Evolutionary conservation across 2,797 vertebrate species (phyloP), one percentile per base, ranked within the genome.

Genomic region (Triplophysa yarkandensis): DNA sequence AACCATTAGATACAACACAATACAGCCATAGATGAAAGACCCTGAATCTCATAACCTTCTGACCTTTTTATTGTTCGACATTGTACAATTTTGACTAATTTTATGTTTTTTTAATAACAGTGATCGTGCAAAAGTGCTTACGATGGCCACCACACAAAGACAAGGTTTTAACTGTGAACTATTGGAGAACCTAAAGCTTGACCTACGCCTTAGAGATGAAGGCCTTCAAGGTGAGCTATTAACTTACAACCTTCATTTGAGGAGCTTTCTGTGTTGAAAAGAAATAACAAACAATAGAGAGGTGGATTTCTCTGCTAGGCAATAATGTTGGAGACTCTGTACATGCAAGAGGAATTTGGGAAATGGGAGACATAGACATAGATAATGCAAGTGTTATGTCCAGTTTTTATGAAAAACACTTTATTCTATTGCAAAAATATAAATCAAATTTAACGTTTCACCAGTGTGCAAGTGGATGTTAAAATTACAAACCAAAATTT

Each of bases 231-330:
- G 63, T 63, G 46, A 70, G 81, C 81, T 86, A 87, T 91, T 89
- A 84, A 85, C 80, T 87, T 85, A 80, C 83, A 88, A 85, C 89
- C 89, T 92, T 84, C 79, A 73, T 82, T 78, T 85, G 85, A 83
- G 54, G 75, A 71, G 78, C 79, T 79, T 74, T 85, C 58, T n/a
- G 41, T 80, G 21, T 43, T 62, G 14, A 11, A 65, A 54, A 25
- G 17, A 32, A 34, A 36, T 39, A n/a, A 2, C 5, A 32, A 16
- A 27, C 21, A 36, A 39, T 36, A 52, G 55, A 66, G 14, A 60
- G 30, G 6, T 44, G 28, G 55, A 48, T 39, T 39, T 39, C 46
- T 36, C 5, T 71, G 14, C n/a, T 25, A 17, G 57, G 68, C 14
- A 2, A 34, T 19, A 9, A n/a, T n/a, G 66, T 39, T 41, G 32